Evolutionary conservation across 2,113 vertebrate species (phyloP), one percentile per base, ranked within the genome.

Genomic region (Megaleporinus macrocephalus): DNA sequence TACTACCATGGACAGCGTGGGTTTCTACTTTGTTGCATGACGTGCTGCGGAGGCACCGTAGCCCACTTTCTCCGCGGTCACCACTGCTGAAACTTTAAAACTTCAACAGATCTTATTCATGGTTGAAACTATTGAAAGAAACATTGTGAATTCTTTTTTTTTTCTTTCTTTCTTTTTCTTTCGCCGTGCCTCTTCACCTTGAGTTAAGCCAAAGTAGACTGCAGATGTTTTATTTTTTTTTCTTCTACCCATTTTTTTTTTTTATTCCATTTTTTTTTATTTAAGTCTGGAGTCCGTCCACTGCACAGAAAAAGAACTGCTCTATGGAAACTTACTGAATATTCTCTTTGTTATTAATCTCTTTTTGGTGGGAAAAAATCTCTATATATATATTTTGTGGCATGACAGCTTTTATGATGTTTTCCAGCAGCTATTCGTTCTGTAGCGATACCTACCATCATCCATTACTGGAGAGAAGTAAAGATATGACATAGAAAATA

Each of bases 121-220:
- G 49, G 69, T 63, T 83, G 73, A 55, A 29, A 79, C 30, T 80
- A 13, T 65, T 26, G 11, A 59, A 26, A 61, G 62, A 83, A 57
- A 68, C 76, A 69, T 78, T 70, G 18, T 47, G 47, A 87, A 85
- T 70, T 83, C 87, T 88, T 89, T 90, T 83, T 44, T 44, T 9
- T 85, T 70, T 82, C 88, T 90, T 93, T 90, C 87, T 85, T 88
- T 89, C 89, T 84, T 86, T 77, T 66, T 14, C 27, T 79, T 61
- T 79, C 66, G 66, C 87, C 89, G 91, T 92, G 92, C 89, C 92
- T 94, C 92, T 90, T 93, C 92, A 90, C 90, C 89, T 84, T 88
- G 88, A 87, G 91, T 89, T 83, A 92, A 91, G 93, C 93, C 93
- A 94, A 94, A 94, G 93, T 91, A 91, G 93, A 94, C 93, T 94